Evolutionary conservation across 2,797 vertebrate genomes (phyloP).

Genomic region (Echiichthys vipera): DNA sequence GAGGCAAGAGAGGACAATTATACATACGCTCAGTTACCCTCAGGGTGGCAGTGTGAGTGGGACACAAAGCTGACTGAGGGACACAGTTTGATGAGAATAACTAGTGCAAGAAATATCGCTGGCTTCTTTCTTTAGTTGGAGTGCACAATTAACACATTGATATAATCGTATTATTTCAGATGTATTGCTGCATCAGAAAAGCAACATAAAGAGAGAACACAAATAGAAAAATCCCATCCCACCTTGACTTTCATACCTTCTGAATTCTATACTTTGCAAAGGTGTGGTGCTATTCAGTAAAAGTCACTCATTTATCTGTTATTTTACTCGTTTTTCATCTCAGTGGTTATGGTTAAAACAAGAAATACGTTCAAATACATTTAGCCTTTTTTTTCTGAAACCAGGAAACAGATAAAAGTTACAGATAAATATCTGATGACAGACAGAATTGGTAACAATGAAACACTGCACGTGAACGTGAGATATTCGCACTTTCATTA

Average conservation of each 20-base stretch:
- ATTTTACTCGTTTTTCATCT: not conserved
- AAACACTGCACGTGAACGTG: not conserved
- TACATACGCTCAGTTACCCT: too few relatives aligned
- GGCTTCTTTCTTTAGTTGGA: not conserved
- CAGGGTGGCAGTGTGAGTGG: not conserved
- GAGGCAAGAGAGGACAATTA: slow-evolving; percentile 15
- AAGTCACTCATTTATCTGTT: not conserved
- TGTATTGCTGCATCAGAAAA: not conserved
- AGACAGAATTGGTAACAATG: not conserved
- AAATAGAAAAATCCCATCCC: not conserved
- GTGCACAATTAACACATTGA: not conserved
- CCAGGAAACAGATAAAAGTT: not conserved
- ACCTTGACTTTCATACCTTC: not conserved
- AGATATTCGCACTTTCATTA: not conserved
- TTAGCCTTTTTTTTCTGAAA: not conserved
- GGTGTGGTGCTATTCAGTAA: not conserved
- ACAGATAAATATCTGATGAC: not conserved
- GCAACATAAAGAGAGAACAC: not conserved
- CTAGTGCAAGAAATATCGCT: not conserved
- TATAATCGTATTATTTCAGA: not conserved
- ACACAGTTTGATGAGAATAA: slow-evolving; percentile 1
- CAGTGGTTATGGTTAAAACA: not conserved
- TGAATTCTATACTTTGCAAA: not conserved
- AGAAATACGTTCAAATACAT: not conserved
- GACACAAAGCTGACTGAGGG: not conserved